A percentile compares a stretch with the other conserved stretches of the same genome.
phyloP scores from a whole-genome alignment of 2,797 vertebrate species.

The Enteromius fasciolatus region DNA sequence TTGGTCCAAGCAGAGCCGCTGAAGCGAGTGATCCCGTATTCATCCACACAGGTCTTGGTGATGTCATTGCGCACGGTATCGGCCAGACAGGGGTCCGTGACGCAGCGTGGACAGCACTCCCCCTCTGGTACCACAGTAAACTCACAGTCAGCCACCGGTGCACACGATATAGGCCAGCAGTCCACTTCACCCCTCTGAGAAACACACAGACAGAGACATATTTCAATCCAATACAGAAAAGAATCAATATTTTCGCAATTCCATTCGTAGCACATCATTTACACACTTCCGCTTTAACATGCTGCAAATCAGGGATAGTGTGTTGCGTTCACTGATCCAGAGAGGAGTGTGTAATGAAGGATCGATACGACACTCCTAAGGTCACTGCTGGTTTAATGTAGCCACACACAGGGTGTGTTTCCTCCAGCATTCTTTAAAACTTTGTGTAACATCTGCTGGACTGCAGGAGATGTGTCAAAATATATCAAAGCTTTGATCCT shows the following conservation, averaged over 20 bases:
- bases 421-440: neutral
- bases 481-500: constrained; percentile 19
- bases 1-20: constrained; percentile 89
- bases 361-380: constrained; percentile 23
- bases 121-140: constrained; percentile 83
- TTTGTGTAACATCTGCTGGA: constrained; percentile 1
- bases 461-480: constrained; percentile 31
- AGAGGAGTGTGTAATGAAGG: constrained; percentile 7
- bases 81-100: constrained; percentile 84
- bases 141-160: constrained; percentile 80
- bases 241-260: constrained; percentile 29
- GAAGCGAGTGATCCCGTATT: constrained; percentile 82
- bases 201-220: constrained; percentile 32
- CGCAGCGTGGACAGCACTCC: constrained; percentile 84
- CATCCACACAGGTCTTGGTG: constrained; percentile 86
- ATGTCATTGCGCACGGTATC: constrained; percentile 84
- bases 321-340: constrained; percentile 16
- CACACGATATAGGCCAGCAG: constrained; percentile 85
- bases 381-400: constrained; percentile 26
- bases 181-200: constrained; percentile 85
- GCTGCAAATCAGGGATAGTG: constrained; percentile 4
- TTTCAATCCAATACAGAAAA: neutral
- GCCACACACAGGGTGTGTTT: neutral
- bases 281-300: constrained; percentile 15
- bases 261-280: neutral